Evolutionary conservation across 2,797 vertebrate species (phyloP), one percentile per base, ranked within the genome.

Genomic region (Fratercula arctica): DNA sequence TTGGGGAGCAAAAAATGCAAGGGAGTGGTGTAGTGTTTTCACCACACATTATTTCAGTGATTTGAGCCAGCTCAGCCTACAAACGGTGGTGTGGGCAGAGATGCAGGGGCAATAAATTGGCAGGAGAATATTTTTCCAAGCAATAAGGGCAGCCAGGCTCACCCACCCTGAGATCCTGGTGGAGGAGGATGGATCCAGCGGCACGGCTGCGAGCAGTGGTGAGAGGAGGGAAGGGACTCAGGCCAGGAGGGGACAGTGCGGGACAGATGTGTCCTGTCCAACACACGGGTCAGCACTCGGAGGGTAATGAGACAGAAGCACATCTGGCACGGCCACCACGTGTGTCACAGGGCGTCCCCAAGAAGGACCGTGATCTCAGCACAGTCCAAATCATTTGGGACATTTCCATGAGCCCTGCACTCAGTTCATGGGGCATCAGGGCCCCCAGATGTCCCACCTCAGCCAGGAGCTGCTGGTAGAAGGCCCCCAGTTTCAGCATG

Each of bases 401-500:
- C 11, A 7, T 45, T 77, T 35, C 54, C 1, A 3, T 26, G 69
- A 37, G 9, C 66, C 13, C 35, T 35, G 11, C 3, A 2, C 75
- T 69, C 33, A 29, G 63, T 54, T 69, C 1, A 0, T 5, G 56
- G 68, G 28, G 20, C 0, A 0, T 43, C 19, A 13, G 72, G 20
- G 18, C 8, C 15, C 68, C n/a, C 31, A 50, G 0, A 74, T 61
- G 63, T 79, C 95, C 66, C 77, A 98, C 98, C 98, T 98, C 41
- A 2, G 82, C 77, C 51, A 63, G 87, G 6, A 67, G 87, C 85
- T 98, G 94, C 87, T 97, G 97, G 79, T 91, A 95, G 61, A 91
- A 48, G 59, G 68, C 83, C 6, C 97, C 95, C 73, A 99, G 97
- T 39, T 97, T 97, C 91, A 99, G 75, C 91, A 99, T 96, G 97